Conservation (phyloP, 2,888 invertebrate species). For the Hypomecis punctinalis region DNA sequence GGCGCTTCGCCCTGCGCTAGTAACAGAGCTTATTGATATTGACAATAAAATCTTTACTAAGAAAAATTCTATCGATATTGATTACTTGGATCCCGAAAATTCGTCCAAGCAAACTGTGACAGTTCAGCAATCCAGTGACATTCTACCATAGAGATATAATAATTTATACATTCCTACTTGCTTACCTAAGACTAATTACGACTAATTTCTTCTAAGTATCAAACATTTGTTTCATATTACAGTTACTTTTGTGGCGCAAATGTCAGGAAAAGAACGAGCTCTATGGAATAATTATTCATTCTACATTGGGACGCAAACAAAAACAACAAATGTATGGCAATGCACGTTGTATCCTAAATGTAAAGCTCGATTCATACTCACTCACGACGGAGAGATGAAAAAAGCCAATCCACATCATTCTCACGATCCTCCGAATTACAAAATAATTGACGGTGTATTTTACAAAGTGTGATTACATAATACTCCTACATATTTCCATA, state of each 20-base stretch:
- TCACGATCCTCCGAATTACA: conserved; percentile 9
- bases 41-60: too few relatives aligned
- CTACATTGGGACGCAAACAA: not conserved
- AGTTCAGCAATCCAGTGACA: too few relatives aligned
- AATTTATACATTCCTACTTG: too few relatives aligned
- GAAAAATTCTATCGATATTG: too few relatives aligned
- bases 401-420: not conserved
- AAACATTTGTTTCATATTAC: conserved; percentile 1
- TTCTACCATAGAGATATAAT: too few relatives aligned
- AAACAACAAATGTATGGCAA: conserved; percentile 8
- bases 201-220: too few relatives aligned
- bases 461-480: not conserved
- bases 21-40: too few relatives aligned
- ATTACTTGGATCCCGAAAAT: too few relatives aligned
- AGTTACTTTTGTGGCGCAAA: conserved; percentile 16
- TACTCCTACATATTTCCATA: too few relatives aligned
- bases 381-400: conserved; percentile 2
- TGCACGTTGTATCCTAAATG: conserved; percentile 29
- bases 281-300: conserved; percentile 16
- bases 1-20: too few relatives aligned
- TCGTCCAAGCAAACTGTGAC: too few relatives aligned
- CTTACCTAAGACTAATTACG: too few relatives aligned
- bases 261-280: conserved; percentile 12
- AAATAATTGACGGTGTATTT: conserved; percentile 16
- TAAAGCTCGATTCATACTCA: conserved; percentile 21